Base-by-base conservation (phyloP, 2,113 vertebrate genomes). In the Ptychochromis oligacanthus region DNA sequence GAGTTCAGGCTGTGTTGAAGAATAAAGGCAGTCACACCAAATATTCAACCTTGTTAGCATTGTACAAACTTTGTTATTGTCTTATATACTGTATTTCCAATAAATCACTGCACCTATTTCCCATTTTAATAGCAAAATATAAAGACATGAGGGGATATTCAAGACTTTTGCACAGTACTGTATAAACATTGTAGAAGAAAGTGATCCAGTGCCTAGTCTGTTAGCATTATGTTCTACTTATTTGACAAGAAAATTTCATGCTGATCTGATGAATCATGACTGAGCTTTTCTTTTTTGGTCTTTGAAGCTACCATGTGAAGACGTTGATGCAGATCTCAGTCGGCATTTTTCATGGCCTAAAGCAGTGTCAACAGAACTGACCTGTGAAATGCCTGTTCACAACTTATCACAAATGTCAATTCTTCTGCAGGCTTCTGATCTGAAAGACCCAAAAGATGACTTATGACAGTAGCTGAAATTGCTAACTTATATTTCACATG, bases 271-370 rank as follows among this genome's bases (percentile, higher is more conserved):
- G 78, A 86, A 57, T 82, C 75, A 26, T 22, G 64, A 79, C 55
- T 58, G 61, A 77, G 40, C 31, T 64, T 77, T 65, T 65, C 31
- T 60, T 55, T 79, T 57, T 54, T 49, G 61, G 22, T 82, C 38
- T 77, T 76, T 81, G 1, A 75, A 3, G 34, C 62, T 5, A 49
- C 58, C 58, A 59, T 49, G 64, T 43, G 70, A 43, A 46, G 52
- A 40, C 18, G 67, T 24, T 85, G 88, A 92, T 38, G 82, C 17
- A 40, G 46, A 92, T 80, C 26, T 88, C 18, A 49, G 64, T 2
- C 61, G 91, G 13, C 87, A 76, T 60, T 28, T 79, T 76, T 49
- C 54, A 31, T 7, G 10, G 36, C 65, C 64, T 57, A 22, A 72
- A 81, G 76, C 64, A 57, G 36, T 11, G 7, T 75, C 22, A 77